Base-by-base conservation (phyloP, 2,888 invertebrate species). In the Pycnomerus fuliginosus region DNA sequence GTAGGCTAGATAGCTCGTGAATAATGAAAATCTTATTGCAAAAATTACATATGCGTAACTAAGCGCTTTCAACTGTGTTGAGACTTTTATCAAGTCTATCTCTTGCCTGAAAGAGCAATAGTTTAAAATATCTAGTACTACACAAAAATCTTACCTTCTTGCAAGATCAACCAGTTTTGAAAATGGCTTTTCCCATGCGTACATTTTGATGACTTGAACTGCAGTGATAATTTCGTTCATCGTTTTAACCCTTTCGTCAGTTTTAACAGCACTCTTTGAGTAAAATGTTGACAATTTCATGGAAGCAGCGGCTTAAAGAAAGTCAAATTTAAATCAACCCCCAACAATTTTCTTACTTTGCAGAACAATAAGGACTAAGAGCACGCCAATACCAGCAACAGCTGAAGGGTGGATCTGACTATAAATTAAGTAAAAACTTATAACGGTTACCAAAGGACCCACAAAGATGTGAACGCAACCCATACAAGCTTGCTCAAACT, bases 161-260 rank as follows among this genome's bases (percentile, higher is more conserved):
- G 87, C 83, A 47, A 78, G 75, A 39, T 79, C 80, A 3, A 91
- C 83, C 7, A 90, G 73, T 38, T 82, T 78, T 1, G 85, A 83
- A 64, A 92, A 92, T 0, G 90, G 87, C 54, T 80, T 82, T 70
- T 93, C 93, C 85, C 92, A 93, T 0, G 90, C 85, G 69, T 91
- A 92, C 91, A 92, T 91, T 74, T 93, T 93, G 62, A 93, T 90
- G 10, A 91, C 89, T 62, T 88, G 83, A 61, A 93, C 90, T 0
- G 90, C 90, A 5, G 77, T 76, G 27, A 85, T 78, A 32, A 85
- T 80, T 68, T 86, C 85, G 56, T 79, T 81, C 83, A 85, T 84
- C 3, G 84, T 61, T 8, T 81, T 74, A 3, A 85, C 79, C 22
- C 85, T 66, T 87, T 76, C 0, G 81, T 60, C 13, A 85, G 82